These are phyloP conservation scores for Hystrix cristata DNA, from an alignment of 2,113 vertebrate species.

Conservation along the genomic window DNA sequence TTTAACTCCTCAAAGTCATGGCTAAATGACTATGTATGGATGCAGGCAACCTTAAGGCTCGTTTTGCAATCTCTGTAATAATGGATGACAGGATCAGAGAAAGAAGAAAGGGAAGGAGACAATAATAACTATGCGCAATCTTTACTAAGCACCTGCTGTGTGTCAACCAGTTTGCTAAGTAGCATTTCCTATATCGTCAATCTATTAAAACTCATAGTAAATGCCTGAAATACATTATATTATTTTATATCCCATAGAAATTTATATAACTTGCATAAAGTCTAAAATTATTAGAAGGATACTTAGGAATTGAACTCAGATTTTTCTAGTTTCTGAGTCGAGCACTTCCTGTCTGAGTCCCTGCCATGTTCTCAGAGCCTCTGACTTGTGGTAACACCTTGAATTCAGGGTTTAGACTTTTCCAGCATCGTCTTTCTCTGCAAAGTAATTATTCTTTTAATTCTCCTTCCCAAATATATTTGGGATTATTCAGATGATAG, in stretches of 20 bases:
- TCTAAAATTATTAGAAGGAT: slow-evolving; percentile 46
- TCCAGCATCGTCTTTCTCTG: not conserved
- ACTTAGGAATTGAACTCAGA: not conserved
- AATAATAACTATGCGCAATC: not conserved
- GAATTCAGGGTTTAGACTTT: not conserved
- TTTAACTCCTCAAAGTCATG: not conserved
- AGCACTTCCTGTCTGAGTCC: not conserved
- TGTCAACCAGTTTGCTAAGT: not conserved
- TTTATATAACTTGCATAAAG: not conserved
- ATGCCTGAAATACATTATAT: not conserved
- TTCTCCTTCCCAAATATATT: not conserved
- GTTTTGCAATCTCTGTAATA: not conserved
- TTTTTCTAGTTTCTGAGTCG: slow-evolving; percentile 35
- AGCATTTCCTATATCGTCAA: not conserved
- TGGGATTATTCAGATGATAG: not conserved
- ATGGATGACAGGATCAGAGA: not conserved
- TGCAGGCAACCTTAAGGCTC: not conserved
- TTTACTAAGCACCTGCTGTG: not conserved
- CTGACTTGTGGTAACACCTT: not conserved
- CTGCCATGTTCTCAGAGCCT: not conserved
- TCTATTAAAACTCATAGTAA: slow-evolving; percentile 36
- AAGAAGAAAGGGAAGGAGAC: not conserved
- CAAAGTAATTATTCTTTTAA: not conserved
- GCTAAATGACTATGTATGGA: not conserved
- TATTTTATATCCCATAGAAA: slow-evolving; percentile 42